A percentile compares a stretch with the other conserved stretches of the same genome.
These are phyloP conservation scores for Drosophila kambysellisi DNA, from an alignment of 2,888 invertebrate genomes.

Conservation along the genomic window DNA sequence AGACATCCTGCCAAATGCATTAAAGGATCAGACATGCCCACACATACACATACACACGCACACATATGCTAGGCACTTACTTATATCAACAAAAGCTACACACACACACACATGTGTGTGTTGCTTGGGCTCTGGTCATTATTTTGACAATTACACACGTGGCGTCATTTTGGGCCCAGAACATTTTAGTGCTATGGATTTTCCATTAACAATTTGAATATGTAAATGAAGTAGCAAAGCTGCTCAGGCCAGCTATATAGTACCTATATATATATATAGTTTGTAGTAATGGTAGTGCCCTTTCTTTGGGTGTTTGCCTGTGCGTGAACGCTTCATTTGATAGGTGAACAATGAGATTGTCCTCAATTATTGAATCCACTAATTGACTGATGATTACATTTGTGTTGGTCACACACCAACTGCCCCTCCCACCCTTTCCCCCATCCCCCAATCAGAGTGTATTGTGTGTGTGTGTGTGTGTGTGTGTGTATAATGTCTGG, in stretches of 20 bases:
- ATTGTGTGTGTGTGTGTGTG: slow-evolving; percentile 5
- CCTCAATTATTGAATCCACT: slow-evolving; percentile 82
- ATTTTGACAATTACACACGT: slow-evolving; percentile 82
- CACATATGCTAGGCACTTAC: slow-evolving; percentile 68
- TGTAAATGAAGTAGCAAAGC: slow-evolving; percentile 63
- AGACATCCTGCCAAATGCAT: slow-evolving; percentile 77
- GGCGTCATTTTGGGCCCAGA: slow-evolving; percentile 58
- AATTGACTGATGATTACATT: slow-evolving; percentile 82
- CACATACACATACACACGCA: slow-evolving; percentile 42
- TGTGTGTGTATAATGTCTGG: slow-evolving; percentile 1
- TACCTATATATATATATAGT: slow-evolving; percentile 3
- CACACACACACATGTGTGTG: slow-evolving; percentile 3
- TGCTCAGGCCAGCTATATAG: slow-evolving; percentile 9
- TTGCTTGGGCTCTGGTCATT: slow-evolving; percentile 72
- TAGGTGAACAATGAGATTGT: slow-evolving; percentile 80
- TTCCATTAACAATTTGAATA: slow-evolving; percentile 82
- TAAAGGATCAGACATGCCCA: slow-evolving; percentile 80
- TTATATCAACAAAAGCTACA: slow-evolving; percentile 70
- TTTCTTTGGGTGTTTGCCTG: slow-evolving; percentile 68
- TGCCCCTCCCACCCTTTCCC: background rate
- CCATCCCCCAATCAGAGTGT: background rate
- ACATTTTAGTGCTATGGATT: slow-evolving; percentile 73
- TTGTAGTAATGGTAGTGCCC: slow-evolving; percentile 19
- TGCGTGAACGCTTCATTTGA: slow-evolving; percentile 79
- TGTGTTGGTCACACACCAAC: slow-evolving; percentile 72